A percentile compares a stretch with the other conserved stretches of the same genome.
Conservation (phyloP, 2,797 vertebrate genomes). For the Dermochelys coriacea region DNA sequence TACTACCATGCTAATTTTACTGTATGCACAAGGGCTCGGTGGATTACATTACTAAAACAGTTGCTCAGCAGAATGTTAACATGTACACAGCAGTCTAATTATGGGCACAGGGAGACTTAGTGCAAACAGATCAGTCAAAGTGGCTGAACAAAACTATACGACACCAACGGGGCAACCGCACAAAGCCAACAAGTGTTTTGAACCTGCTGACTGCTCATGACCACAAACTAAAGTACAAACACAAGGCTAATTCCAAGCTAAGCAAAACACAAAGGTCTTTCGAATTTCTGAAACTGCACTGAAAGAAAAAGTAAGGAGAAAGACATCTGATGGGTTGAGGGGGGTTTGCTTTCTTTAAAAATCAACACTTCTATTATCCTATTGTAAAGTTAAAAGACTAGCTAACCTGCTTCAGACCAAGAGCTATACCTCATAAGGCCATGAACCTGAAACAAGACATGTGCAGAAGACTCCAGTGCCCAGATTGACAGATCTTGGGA, state of each 20-base stretch:
- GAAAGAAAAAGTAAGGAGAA: background rate
- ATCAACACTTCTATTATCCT: background rate
- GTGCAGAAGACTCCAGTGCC: rapidly evolving
- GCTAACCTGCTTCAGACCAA: constrained; percentile 2
- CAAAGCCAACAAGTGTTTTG: constrained; percentile 33
- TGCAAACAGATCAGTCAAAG: constrained; percentile 35
- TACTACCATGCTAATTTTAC: constrained; percentile 11
- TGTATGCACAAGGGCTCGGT: background rate
- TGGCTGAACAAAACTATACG: background rate
- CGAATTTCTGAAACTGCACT: background rate
- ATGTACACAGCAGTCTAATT: constrained; percentile 45
- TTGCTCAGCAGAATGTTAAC: background rate
- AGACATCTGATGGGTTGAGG: background rate
- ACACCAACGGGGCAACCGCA: background rate
- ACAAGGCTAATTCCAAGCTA: constrained; percentile 19
- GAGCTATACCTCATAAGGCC: background rate
- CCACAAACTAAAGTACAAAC: background rate
- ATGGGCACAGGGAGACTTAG: constrained; percentile 26
- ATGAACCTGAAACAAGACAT: background rate
- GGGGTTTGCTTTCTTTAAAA: background rate
- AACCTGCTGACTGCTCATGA: constrained; percentile 16
- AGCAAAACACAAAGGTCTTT: constrained; percentile 48
- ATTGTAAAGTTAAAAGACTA: background rate
- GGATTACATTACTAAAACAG: constrained; percentile 31
- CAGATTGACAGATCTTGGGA: background rate